These are phyloP conservation scores for Paelopatides confundens DNA, from an alignment of 53 echinoderm and acorn worm species.

Conservation along the genomic window DNA sequence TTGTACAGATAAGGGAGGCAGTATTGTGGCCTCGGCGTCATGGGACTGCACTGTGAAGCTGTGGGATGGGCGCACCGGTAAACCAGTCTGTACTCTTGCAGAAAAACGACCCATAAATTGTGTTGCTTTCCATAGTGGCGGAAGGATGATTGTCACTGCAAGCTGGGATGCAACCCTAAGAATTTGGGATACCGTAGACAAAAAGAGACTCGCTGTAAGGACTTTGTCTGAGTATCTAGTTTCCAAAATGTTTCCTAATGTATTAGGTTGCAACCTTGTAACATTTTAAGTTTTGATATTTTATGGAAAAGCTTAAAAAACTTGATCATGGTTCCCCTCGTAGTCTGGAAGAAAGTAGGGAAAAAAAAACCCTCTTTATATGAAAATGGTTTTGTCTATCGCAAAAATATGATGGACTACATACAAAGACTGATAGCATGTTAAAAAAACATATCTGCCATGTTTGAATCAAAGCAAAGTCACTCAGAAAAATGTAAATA, in stretches of 20 bases:
- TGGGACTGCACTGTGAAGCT: constrained; percentile 89
- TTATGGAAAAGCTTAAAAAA: no score
- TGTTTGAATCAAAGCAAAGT: no score
- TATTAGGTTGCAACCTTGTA: background rate
- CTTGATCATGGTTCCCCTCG: no score
- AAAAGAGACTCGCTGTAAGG: constrained; percentile 95
- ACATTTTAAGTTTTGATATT: no score
- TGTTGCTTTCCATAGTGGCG: constrained; percentile 93
- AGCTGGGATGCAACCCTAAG: constrained; percentile 95
- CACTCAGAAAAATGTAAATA: no score
- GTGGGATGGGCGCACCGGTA: constrained; percentile 82
- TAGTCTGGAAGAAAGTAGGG: no score
- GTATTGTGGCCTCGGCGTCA: constrained; percentile 80
- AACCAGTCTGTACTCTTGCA: constrained; percentile 60
- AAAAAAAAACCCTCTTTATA: no score
- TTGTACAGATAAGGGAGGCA: constrained; percentile 66
- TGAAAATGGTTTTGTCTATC: no score
- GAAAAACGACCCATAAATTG: constrained; percentile 88
- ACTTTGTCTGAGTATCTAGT: background rate
- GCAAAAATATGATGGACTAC: no score
- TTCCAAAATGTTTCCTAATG: no score
- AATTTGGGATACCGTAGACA: constrained; percentile 88
- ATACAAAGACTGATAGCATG: no score
- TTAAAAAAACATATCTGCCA: no score
- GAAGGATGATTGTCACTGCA: constrained; percentile 80